Conservation (phyloP, 2,888 invertebrate species). For the Protodeltote pygarga region DNA sequence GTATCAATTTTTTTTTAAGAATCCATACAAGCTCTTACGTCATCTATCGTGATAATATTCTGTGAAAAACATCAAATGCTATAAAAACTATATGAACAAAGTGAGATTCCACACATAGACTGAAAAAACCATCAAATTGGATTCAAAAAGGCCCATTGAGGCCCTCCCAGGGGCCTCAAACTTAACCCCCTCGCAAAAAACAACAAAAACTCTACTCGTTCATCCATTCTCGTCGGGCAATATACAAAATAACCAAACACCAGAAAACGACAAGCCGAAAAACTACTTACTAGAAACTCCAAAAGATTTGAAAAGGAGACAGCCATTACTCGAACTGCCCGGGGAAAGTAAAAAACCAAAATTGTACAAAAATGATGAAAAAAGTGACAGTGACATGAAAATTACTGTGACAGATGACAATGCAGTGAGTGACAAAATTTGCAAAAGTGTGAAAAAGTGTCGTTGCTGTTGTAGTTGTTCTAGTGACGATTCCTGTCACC, state of each 20-base stretch:
- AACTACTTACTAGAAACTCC: constrained; percentile 76
- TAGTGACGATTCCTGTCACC: constrained; percentile 28
- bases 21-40: neutral
- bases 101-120: neutral
- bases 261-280: constrained; percentile 55
- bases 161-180: constrained; percentile 76
- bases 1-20: neutral
- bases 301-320: constrained; percentile 71
- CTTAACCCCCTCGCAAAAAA: constrained; percentile 19
- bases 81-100: neutral
- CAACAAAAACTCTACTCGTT: constrained; percentile 70
- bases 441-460: constrained; percentile 48
- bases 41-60: neutral
- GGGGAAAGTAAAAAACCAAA: constrained; percentile 71
- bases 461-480: constrained; percentile 34
- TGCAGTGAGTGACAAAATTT: constrained; percentile 12
- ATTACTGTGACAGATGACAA: constrained; percentile 12
- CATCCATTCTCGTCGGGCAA: constrained; percentile 62
- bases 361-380: constrained; percentile 45
- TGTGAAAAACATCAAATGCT: constrained; percentile 3
- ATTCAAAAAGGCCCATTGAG: constrained; percentile 64
- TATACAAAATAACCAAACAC: constrained; percentile 5
- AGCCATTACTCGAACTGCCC: constrained; percentile 72
- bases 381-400: constrained; percentile 19
- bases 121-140: constrained; percentile 74